Evolutionary conservation across 2,113 vertebrate genomes (phyloP), one percentile per base, ranked within the genome.

Genomic region (Tetrao urogallus): DNA sequence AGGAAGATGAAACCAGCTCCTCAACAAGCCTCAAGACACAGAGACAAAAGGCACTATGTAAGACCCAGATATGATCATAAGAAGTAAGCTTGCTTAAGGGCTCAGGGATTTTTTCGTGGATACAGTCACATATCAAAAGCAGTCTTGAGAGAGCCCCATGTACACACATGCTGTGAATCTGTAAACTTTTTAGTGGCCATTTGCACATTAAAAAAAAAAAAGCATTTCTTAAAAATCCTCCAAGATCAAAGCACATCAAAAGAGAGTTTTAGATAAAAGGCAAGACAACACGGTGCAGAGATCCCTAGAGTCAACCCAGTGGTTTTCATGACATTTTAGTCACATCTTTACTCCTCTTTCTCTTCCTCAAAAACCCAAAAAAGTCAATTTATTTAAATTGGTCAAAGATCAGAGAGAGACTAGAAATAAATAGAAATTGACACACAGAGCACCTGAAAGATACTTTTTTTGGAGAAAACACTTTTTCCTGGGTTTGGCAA

Each of bases 371-470:
- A 54, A 94, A 19, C 13, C 60, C 73, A 88, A 89, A 95, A 95
- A 95, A 83, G 93, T 94, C 88, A 95, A 90, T 89, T 92, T 87
- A 95, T 95, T 95, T 93, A 93, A 94, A 92, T 82, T 85, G 88
- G 71, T 70, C 86, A 92, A 82, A 91, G 43, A 91, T 80, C 77
- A 85, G 47, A 94, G 56, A 77, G 82, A 83, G 58, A 43, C 48
- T 79, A 32, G 57, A 91, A 82, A 79, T 71, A 94, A 85, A 83
- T 3, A 78, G 38, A 16, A 34, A 86, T 28, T 72, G 92, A 87
- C 57, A 92, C 5, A 64, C 6, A 45, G 20, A 8, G 25, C 47
- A 83, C 69, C 70, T 57, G 30, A 71, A 89, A 77, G 50, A 70
- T 9, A 34, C 50, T 87, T 92, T 92, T 92, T 56, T 45, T 38